Conservation (phyloP, 2,888 invertebrate species). For the Hydriomena furcata region DNA sequence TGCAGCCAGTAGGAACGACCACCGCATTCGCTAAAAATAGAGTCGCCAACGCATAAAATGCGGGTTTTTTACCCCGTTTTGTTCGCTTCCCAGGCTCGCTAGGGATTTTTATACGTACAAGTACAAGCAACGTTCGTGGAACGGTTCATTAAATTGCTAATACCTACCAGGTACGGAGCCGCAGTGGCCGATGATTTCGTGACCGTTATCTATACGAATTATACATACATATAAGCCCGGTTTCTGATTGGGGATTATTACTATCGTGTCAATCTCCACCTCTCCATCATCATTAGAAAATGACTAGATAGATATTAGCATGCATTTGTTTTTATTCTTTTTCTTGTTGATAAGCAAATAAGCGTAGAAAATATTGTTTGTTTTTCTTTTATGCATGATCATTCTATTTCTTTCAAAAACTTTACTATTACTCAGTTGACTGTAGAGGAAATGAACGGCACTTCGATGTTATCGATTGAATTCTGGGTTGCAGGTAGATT, state of each 20-base stretch:
- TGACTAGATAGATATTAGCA: constrained; percentile 1
- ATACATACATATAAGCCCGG: constrained; percentile 26
- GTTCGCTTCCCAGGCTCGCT: constrained; percentile 67
- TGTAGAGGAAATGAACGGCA: no score
- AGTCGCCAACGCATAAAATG: constrained; percentile 66
- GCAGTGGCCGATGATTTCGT: constrained; percentile 35
- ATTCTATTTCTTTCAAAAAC: neutral
- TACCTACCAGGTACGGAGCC: constrained; percentile 48
- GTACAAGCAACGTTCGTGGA: constrained; percentile 53
- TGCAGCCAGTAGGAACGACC: constrained; percentile 76
- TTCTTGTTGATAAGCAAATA: constrained; percentile 24
- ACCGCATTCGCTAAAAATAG: constrained; percentile 74
- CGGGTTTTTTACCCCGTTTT: constrained; percentile 66
- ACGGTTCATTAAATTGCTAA: constrained; percentile 63
- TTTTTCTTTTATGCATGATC: neutral
- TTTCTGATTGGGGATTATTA: constrained; percentile 17
- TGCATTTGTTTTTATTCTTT: constrained; percentile 16
- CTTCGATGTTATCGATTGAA: neutral
- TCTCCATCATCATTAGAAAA: constrained; percentile 19
- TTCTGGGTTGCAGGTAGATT: no score
- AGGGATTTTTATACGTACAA: constrained; percentile 61
- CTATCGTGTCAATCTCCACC: constrained; percentile 19
- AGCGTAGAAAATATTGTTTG: constrained; percentile 12
- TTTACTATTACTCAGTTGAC: no score
- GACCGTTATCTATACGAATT: constrained; percentile 50